Base-by-base conservation (phyloP, 2,888 invertebrate genomes). In the Sarcophaga variegata region DNA sequence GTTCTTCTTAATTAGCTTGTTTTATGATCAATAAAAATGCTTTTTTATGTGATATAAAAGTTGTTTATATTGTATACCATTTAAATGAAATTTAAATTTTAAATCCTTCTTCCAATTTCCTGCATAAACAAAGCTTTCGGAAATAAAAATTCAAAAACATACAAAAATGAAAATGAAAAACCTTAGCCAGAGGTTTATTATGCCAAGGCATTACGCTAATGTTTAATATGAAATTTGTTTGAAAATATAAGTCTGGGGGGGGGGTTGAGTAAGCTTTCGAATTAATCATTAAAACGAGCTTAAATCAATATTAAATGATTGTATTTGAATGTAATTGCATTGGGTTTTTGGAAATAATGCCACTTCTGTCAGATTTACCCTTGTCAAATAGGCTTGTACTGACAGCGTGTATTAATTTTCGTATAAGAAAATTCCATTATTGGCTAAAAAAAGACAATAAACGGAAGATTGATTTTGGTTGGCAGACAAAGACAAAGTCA, bases 301-400 rank as follows among this genome's bases (percentile, higher is more conserved):
- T n/a, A 25, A 2, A 14, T 22, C 25, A 25, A 10, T 69, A 47
- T 11, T 54, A 70, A 14, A 25, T 6, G 22, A 4, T 54, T 70
- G 14, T 25, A 22, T 70, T 25, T 54, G 49, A 54, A 12, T 4
- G 5, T 54, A 70, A 22, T 54, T 69, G 47, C 47, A 17, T 22
- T 47, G 66, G 10, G 8, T 20, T 17, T 49, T 70, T 14, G 4
- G 10, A n/a, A 71, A 59, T 71, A 4, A 22, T 37, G 3, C 47
- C 37, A 37, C 37, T 47, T 11, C 47, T 47, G 45, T 22, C 47
- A 54, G 12, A 37, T 69, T 25, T 71, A 64, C 63, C 64, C 63
- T 79, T 37, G 22, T 71, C 71, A 71, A 79, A 63, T 54, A 20
- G 62, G 78, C 69, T 78, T 78, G n/a, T 27, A 5, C 20, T 62